Evolutionary conservation across 2,888 invertebrate species (phyloP).

Genomic region (Agrochola macilenta): DNA sequence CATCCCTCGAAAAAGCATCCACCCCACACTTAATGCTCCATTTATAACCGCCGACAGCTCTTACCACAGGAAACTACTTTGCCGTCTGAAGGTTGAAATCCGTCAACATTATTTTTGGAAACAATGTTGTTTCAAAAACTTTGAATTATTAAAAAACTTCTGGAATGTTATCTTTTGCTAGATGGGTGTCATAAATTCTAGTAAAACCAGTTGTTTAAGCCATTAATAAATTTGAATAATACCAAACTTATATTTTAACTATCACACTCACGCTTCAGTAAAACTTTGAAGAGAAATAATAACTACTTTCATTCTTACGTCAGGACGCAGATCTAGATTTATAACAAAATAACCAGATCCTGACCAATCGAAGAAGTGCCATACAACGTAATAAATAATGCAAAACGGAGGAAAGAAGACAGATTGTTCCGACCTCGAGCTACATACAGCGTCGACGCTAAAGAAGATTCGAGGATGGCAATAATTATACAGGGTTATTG

Average conservation of each 20-base stretch:
- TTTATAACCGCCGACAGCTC: slow-evolving; percentile 57
- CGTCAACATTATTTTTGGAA: slow-evolving; percentile 51
- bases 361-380: neutral
- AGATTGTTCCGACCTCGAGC: neutral
- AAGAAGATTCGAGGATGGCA: neutral
- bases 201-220: slow-evolving; percentile 1
- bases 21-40: slow-evolving; percentile 56
- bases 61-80: slow-evolving; percentile 52
- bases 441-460: neutral
- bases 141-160: slow-evolving; percentile 21
- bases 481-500: too few relatives aligned
- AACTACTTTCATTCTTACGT: neutral
- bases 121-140: slow-evolving; percentile 40
- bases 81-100: slow-evolving; percentile 34
- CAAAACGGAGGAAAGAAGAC: neutral
- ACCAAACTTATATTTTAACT: neutral
- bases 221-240: slow-evolving; percentile 14
- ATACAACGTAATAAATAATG: neutral
- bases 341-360: neutral
- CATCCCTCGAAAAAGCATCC: slow-evolving; percentile 59
- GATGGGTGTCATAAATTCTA: slow-evolving; percentile 37
- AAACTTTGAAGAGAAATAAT: neutral
- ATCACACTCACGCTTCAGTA: neutral
- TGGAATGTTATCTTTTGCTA: slow-evolving; percentile 29
- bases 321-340: too few relatives aligned